Evolutionary conservation across 2,113 vertebrate genomes (phyloP).

Genomic region (Alectura lathami): DNA sequence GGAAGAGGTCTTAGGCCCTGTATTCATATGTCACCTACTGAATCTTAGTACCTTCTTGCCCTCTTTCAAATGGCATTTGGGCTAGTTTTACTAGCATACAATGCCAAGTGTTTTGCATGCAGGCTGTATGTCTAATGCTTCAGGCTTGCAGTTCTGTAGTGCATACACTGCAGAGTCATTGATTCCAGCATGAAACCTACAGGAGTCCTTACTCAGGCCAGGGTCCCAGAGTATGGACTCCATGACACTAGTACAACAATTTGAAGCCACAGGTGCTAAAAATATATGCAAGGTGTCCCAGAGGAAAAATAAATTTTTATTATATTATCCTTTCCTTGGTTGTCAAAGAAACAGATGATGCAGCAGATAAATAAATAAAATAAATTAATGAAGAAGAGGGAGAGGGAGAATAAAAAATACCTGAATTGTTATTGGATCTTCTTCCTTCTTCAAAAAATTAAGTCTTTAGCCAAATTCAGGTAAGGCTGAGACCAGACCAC

Average conservation of each 20-base stretch:
- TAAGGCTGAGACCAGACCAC: neutral
- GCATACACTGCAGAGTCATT: neutral
- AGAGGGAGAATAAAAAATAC: no score
- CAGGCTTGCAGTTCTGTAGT: neutral
- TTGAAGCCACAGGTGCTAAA: neutral
- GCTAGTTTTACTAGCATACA: neutral
- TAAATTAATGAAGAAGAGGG: neutral
- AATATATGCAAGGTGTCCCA: neutral
- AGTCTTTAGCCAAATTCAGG: neutral
- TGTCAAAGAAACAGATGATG: neutral
- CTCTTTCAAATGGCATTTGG: neutral
- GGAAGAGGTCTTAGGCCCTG: neutral
- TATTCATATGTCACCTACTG: neutral
- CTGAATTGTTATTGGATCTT: neutral
- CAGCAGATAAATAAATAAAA: neutral
- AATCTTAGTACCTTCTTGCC: neutral
- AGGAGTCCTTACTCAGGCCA: neutral
- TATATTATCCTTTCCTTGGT: neutral
- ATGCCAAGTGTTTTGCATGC: fast-evolving
- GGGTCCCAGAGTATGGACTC: no score
- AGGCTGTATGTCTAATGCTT: neutral
- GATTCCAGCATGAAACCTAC: neutral
- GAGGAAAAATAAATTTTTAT: neutral
- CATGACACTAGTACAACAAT: neutral
- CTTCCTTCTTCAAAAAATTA: neutral